Base-by-base conservation (phyloP, 2,888 invertebrate species). In the Deilephila elpenor region DNA sequence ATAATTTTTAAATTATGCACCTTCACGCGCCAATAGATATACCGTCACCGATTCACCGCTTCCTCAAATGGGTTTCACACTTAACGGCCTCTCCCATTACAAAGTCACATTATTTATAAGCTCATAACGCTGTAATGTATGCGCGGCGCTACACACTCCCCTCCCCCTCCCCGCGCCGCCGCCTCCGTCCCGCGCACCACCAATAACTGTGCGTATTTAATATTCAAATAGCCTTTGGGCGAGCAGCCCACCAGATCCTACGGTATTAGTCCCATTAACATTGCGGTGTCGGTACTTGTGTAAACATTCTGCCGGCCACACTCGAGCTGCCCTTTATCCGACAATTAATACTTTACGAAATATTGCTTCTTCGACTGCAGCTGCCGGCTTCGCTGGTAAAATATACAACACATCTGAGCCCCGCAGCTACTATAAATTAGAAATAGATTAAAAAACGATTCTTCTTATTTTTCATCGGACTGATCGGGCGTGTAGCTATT, bases 201-300 rank as follows among this genome's bases (percentile, higher is more conserved):
- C 14, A n/a, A 25, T 14, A 25, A 32, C 25, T 51, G 14, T 51
- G 44, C 29, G 83, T 89, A 91, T 93, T 56, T 91, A 93, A 92
- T 92, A 93, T 93, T 92, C 89, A 91, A 91, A 93, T 89, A 83
- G 88, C 88, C 89, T 89, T 86, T 86, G 80, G 89, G 89, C 89
- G 83, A 85, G 82, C 86, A 84, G 81, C 83, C 85, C 83, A 85
- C 80, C 82, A 84, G 86, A 86, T 90, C 88, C 89, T 88, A 82
- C 83, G 88, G 89, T 82, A 89, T 89, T 88, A 89, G 87, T 83
- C 80, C 84, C 88, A 91, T 90, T 90, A 90, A 85, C 86, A 85
- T 87, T 86, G 86, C 83, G 83, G 85, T 82, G 83, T 83, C 80
- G 86, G 84, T 80, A 79, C 80, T 82, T 82, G 79, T 82, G 82